Evolutionary conservation across 2,888 invertebrate species (phyloP).

Genomic region (Fragum whitleyi): DNA sequence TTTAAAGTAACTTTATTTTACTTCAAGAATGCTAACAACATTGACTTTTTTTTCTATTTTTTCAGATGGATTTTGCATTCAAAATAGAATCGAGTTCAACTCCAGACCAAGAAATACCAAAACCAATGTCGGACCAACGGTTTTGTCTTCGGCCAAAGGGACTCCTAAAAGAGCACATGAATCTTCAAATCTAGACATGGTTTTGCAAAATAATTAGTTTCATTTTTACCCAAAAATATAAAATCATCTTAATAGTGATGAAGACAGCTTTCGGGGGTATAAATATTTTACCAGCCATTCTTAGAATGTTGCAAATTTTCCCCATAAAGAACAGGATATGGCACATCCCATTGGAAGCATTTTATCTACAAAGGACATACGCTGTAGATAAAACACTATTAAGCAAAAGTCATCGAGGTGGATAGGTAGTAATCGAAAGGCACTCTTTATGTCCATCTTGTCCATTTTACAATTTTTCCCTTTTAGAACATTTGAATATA

Average conservation of each 20-base stretch:
- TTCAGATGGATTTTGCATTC: conserved; percentile 17
- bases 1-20: conserved; percentile 21
- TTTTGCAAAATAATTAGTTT: no score
- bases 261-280: neutral
- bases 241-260: conserved; percentile 34
- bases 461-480: conserved; percentile 18
- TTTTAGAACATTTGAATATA: conserved; percentile 1
- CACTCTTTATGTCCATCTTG: conserved; percentile 24
- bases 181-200: neutral
- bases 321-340: conserved; percentile 15
- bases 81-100: conserved; percentile 21
- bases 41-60: conserved; percentile 3
- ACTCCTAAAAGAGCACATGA: conserved; percentile 10
- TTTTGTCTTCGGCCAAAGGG: conserved; percentile 29
- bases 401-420: conserved; percentile 28
- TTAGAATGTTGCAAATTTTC: conserved; percentile 25
- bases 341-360: conserved; percentile 27
- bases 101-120: conserved; percentile 26
- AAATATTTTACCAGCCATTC: neutral
- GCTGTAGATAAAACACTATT: conserved; percentile 11
- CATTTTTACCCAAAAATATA: neutral
- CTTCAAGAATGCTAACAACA: neutral
- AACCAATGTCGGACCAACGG: conserved; percentile 13
- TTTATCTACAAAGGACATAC: conserved; percentile 20
- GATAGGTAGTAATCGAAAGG: conserved; percentile 22